phyloP scores from a whole-genome alignment of 2,113 vertebrate species.

The Tachysurus fulvidraco region DNA sequence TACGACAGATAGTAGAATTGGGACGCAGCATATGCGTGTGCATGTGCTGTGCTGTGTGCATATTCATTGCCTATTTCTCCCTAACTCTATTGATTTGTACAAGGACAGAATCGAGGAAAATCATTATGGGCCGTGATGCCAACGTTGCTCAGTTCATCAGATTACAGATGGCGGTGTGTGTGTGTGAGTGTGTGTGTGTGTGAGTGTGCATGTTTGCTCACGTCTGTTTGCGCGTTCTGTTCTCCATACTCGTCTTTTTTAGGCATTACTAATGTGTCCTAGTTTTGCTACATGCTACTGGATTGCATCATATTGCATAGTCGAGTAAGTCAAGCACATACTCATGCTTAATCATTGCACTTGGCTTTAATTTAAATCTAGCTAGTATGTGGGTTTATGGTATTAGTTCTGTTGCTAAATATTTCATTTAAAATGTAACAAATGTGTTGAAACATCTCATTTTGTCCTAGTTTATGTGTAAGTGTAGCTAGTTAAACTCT shows the following conservation, averaged over 20 bases:
- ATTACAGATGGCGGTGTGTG: constrained; percentile 36
- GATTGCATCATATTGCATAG: background rate
- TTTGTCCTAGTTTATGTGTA: background rate
- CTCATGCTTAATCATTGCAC: background rate
- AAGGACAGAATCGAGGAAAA: constrained; percentile 38
- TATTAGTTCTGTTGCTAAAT: background rate
- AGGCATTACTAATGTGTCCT: constrained; percentile 19
- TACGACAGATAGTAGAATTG: too few species aligned
- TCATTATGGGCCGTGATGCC: constrained; percentile 44
- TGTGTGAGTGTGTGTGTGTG: constrained; percentile 21
- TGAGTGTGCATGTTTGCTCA: background rate
- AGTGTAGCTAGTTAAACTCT: background rate
- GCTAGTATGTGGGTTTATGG: background rate
- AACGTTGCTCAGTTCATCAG: constrained; percentile 40
- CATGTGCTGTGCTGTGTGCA: background rate
- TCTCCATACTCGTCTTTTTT: constrained; percentile 11
- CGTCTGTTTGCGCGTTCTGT: constrained; percentile 19
- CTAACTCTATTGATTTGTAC: constrained; percentile 34
- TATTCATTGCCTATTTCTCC: constrained; percentile 14
- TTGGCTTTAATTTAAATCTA: background rate
- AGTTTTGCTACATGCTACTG: background rate
- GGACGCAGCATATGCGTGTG: constrained; percentile 4
- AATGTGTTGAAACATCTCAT: background rate
- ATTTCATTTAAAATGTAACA: background rate
- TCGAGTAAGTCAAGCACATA: background rate